Conservation (phyloP, 2,797 vertebrate species). For the Pseudopleuronectes americanus region DNA sequence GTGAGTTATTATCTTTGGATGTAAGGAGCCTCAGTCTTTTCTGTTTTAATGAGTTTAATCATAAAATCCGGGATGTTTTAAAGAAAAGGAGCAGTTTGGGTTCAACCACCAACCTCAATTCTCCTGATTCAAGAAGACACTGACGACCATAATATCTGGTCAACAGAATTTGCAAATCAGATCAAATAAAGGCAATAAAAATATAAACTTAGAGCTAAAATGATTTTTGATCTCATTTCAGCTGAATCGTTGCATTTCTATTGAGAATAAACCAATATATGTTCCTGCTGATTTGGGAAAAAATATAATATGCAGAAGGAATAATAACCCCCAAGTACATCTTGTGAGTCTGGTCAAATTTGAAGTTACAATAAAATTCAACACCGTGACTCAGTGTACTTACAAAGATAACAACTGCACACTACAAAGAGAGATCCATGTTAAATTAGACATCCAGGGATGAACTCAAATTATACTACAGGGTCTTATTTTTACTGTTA, state of each 20-base stretch:
- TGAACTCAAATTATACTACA: conserved; percentile 36
- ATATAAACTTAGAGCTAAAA: not conserved
- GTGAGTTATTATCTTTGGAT: not conserved
- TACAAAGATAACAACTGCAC: too few species aligned
- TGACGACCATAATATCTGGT: not conserved
- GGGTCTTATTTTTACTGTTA: conserved; percentile 29
- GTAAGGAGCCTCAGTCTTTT: not conserved
- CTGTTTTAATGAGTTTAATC: not conserved
- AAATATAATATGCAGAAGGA: not conserved
- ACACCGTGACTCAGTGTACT: too few species aligned
- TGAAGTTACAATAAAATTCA: too few species aligned
- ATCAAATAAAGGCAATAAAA: too few species aligned
- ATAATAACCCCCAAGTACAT: conserved; percentile 4
- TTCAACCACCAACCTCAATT: not conserved
- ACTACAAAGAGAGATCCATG: not conserved
- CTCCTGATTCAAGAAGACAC: not conserved
- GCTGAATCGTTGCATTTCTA: not conserved
- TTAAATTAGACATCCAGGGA: conserved; percentile 23
- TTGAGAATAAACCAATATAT: not conserved
- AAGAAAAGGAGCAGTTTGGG: not conserved
- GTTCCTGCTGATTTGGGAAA: not conserved
- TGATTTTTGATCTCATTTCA: not conserved
- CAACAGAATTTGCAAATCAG: not conserved
- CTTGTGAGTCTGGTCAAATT: not conserved
- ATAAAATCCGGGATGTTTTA: not conserved